phyloP scores from a whole-genome alignment of 2,113 vertebrate genomes.

The Triplophysa rosa region DNA sequence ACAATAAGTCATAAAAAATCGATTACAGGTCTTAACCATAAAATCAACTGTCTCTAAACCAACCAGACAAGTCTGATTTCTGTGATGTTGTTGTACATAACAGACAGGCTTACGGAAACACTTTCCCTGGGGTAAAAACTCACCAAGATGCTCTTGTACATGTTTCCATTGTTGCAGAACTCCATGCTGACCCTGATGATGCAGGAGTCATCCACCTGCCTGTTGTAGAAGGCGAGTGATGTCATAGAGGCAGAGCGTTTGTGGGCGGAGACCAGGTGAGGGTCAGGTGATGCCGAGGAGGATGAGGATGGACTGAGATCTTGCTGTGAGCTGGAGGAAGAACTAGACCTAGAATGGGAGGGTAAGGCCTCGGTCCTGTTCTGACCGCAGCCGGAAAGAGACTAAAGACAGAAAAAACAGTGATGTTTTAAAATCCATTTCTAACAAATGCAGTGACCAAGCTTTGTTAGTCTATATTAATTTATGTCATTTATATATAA shows the following conservation, averaged over 20 bases:
- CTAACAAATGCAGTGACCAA: no score
- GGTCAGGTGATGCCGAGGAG: slow-evolving; percentile 41
- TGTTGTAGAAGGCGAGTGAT: slow-evolving; percentile 73
- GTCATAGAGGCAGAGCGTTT: slow-evolving; percentile 74
- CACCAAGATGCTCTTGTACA: slow-evolving; percentile 91
- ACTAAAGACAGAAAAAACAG: slow-evolving; percentile 52
- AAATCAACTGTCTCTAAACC: no score
- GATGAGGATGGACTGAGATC: slow-evolving; percentile 46
- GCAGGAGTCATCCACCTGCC: slow-evolving; percentile 77
- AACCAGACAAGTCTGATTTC: neutral
- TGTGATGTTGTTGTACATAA: no score
- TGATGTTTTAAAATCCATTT: neutral
- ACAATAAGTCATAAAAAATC: neutral
- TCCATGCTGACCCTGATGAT: slow-evolving; percentile 84
- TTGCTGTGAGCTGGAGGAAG: slow-evolving; percentile 31
- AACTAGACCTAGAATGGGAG: slow-evolving; percentile 54
- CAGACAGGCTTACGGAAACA: neutral
- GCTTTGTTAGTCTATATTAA: no score
- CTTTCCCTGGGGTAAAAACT: slow-evolving; percentile 48
- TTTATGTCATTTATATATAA: no score
- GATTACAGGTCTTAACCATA: no score
- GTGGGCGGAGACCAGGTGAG: slow-evolving; percentile 48
- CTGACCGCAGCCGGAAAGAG: slow-evolving; percentile 67
- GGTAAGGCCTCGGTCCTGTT: slow-evolving; percentile 74
- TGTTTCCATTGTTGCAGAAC: slow-evolving; percentile 77